Evolutionary conservation across 2,888 invertebrate genomes (phyloP).

Genomic region (Allygus modestus): DNA sequence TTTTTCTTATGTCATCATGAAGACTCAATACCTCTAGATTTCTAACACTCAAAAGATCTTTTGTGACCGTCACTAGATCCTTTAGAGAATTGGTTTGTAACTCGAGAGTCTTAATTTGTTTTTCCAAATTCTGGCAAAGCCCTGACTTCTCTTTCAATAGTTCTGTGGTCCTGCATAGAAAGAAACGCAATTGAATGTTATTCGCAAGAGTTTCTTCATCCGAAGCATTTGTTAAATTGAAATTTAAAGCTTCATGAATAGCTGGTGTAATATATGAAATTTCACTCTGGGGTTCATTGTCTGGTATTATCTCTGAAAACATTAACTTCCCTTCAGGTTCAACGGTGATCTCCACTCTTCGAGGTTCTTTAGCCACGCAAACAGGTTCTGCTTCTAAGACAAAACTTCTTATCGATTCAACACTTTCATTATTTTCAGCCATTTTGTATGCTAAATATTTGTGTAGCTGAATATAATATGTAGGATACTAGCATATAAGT

Average conservation of each 20-base stretch:
- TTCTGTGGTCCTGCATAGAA: not conserved
- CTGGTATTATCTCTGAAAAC: not conserved
- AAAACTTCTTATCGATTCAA: not conserved
- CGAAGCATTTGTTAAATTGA: not conserved
- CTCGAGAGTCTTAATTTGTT: not conserved
- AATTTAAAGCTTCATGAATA: not conserved
- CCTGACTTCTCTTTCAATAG: not conserved
- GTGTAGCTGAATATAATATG: too few species aligned
- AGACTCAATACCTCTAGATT: slow-evolving; percentile 1
- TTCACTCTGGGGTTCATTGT: not conserved
- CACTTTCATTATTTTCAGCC: not conserved
- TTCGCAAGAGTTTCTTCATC: not conserved
- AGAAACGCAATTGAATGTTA: not conserved
- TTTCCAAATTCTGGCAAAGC: not conserved
- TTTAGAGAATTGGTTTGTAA: not conserved
- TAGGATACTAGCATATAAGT: too few species aligned
- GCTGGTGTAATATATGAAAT: not conserved
- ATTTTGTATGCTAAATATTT: too few species aligned
- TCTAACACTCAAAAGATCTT: not conserved
- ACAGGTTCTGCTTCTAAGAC: not conserved
- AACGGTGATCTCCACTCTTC: not conserved
- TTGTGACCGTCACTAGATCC: not conserved
- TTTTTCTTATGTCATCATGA: not conserved
- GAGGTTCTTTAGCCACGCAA: not conserved
- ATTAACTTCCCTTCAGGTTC: not conserved